Evolutionary conservation across 1,140 invertebrate species (phyloP), one percentile per base, ranked within the genome.

Genomic region (Asobara japonica): DNA sequence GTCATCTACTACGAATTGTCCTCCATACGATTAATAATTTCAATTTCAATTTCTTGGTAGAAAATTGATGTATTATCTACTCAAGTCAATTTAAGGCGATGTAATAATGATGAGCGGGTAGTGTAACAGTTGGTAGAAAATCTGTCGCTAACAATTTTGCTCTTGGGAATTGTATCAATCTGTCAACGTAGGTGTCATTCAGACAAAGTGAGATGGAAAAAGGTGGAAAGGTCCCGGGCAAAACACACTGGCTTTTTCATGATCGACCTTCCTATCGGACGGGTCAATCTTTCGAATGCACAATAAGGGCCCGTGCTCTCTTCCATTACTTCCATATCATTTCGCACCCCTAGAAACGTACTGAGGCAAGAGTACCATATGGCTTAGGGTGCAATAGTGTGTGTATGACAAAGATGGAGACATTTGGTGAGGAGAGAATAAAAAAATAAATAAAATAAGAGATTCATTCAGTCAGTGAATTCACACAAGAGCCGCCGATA

Each of bases 271-370:
- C 18, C 73, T 83, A 86, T 87, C 85, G 78, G 73, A 77, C 79
- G 80, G 83, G 80, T 85, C 84, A 86, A 87, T 87, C 86, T 87
- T 71, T 77, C 77, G 79, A 76, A 81, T 80, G 82, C 80, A 81
- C 83, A 83, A 83, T 79, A 81, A 80, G 79, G 78, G 73, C 78
- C 41, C 62, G 45, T 30, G 33, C 65, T 71, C n/a, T n/a, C 82
- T 82, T 81, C 83, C 79, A 87, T 87, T 87, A 87, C 86, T 87
- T 87, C 85, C 85, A 85, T 87, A 86, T 87, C 85, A 87, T 88
- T 88, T 87, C 85, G 76, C 85, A 86, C 86, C 85, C 85, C 77
- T 80, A 79, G 78, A 83, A 81, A 74, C 69, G 70, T 74, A 65
- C 74, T 72, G 56, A 33, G 60, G 67, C 69, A 60, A 72, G 41